phyloP scores from a whole-genome alignment of 2,888 invertebrate species.

The Meteorus cinctellus region DNA sequence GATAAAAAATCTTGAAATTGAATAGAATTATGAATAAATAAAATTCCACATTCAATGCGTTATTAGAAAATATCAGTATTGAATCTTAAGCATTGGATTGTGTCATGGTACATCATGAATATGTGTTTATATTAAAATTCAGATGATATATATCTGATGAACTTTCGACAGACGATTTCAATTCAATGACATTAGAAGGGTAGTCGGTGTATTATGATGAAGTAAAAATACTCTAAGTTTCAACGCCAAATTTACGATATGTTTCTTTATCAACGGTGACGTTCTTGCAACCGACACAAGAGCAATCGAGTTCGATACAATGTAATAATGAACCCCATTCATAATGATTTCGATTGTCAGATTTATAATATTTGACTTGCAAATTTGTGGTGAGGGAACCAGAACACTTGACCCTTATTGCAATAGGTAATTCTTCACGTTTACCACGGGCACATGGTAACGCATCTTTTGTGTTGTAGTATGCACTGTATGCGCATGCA shows the following conservation, averaged over 20 bases:
- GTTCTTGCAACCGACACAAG: slow-evolving; percentile 73
- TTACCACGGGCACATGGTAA: slow-evolving; percentile 72
- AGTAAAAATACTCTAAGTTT: slow-evolving; percentile 57
- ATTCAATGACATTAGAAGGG: neutral
- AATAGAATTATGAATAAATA: no score
- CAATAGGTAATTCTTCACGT: slow-evolving; percentile 73
- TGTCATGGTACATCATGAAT: no score
- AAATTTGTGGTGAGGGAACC: slow-evolving; percentile 74
- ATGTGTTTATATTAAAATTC: no score
- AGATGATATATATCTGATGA: no score
- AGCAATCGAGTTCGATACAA: slow-evolving; percentile 76
- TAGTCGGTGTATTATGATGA: neutral
- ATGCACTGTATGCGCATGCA: slow-evolving; percentile 74
- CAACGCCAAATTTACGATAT: slow-evolving; percentile 71
- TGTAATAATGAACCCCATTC: slow-evolving; percentile 76
- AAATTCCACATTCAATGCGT: no score
- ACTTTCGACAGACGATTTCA: no score
- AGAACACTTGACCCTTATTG: slow-evolving; percentile 74
- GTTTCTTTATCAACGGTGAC: slow-evolving; percentile 74
- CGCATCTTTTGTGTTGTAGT: slow-evolving; percentile 73
- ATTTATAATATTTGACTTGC: slow-evolving; percentile 76
- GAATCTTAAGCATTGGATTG: no score
- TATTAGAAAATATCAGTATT: no score
- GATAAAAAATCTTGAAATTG: no score
- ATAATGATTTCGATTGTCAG: slow-evolving; percentile 75